Base-by-base conservation (phyloP, 2,888 invertebrate genomes). In the Helleia helle region DNA sequence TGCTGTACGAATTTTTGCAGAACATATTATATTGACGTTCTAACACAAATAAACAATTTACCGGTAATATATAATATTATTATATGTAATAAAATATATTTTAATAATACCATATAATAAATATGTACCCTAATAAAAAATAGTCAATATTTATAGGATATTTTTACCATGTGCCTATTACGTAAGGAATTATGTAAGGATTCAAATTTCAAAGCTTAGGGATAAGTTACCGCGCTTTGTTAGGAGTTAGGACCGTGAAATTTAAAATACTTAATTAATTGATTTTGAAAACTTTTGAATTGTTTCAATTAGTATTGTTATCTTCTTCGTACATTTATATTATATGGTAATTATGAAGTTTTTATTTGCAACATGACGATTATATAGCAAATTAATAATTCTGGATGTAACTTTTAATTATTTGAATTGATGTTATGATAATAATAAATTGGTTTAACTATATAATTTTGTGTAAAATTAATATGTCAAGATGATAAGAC, bases 181-280 rank as follows among this genome's bases (percentile, higher is more conserved):
- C 74, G 72, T 74, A 75, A 76, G 69, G 65, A 67, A 71, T 72
- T 75, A 72, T 69, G 61, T 75, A 62, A 65, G 57, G 54, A 55
- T 51, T 49, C 46, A 58, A 56, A 15, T 15, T 15, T 15, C 15
- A 22, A 4, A 58, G 51, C 44, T 56, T 50, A 55, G 62, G 63
- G 30, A 30, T 30, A 27, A 25, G 39, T 39, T 22, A 15, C 30
- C 30, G 39, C 28, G 17, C 29, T 14, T 30, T 22, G 29, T 24
- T 13, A 9, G n/a, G 18, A 28, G 29, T 24, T 13, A 9, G n/a
- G 18, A 28, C 27, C 9, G 12, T 38, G 22, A 38, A 28, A 22
- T 27, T 25, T 3, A 5, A 22, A 29, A 27, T 1, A 28, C 1
- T 13, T 25, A 22, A 36, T 24, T 11, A 12, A 36, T 9, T 37